Percentiles rank a stretch among this genome's conserved stretches.
Conservation (phyloP, 1,140 invertebrate genomes). For the Medauroidea extradentata region DNA sequence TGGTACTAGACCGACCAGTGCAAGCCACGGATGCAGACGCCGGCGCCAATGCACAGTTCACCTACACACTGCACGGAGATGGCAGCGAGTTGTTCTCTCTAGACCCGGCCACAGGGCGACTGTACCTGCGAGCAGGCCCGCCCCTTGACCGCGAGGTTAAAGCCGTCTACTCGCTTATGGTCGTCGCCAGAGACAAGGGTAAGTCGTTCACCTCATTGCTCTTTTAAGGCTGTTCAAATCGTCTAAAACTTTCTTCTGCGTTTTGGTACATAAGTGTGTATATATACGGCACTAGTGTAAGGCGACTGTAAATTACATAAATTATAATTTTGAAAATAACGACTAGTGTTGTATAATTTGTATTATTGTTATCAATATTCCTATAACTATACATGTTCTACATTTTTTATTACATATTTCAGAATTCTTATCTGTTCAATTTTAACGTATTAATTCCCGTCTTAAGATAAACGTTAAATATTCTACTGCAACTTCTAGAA, state of each 20-base stretch:
- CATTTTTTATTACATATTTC: too few relatives aligned
- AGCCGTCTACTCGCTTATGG: constrained; percentile 59
- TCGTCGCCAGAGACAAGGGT: constrained; percentile 68
- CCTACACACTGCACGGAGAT: constrained; percentile 66
- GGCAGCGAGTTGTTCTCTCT: constrained; percentile 72
- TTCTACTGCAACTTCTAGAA: too few relatives aligned
- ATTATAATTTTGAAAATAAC: too few relatives aligned
- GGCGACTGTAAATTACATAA: too few relatives aligned
- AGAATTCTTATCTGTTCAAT: too few relatives aligned
- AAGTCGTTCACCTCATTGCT: constrained; percentile 16
- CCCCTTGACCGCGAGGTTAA: constrained; percentile 69
- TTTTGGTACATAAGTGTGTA: neutral
- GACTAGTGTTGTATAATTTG: too few relatives aligned
- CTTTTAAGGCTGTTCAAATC: constrained; percentile 47
- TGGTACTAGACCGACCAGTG: constrained; percentile 59
- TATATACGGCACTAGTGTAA: too few relatives aligned
- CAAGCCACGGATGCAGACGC: constrained; percentile 70
- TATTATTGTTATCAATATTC: too few relatives aligned
- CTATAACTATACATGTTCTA: too few relatives aligned
- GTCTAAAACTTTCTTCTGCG: neutral
- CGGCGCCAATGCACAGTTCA: constrained; percentile 71
- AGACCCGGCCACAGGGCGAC: constrained; percentile 59
- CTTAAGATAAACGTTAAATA: too few relatives aligned
- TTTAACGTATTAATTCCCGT: too few relatives aligned
- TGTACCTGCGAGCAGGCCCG: constrained; percentile 52